Conservation (phyloP, 2,797 vertebrate species). For the Hylomyscus alleni region DNA sequence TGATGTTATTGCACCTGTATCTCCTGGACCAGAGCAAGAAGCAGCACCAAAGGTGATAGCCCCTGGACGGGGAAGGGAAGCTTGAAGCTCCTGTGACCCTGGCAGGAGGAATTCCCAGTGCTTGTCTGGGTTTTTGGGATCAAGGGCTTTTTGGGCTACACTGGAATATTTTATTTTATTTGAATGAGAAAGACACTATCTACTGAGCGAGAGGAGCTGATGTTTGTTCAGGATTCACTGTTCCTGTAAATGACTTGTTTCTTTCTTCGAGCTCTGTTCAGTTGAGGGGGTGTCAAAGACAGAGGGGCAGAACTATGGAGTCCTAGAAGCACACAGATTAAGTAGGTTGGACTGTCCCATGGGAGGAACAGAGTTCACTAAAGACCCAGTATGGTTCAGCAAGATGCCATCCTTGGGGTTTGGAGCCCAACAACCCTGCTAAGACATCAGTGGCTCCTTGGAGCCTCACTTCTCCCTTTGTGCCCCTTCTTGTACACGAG, state of each 20-base stretch:
- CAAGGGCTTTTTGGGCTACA: neutral
- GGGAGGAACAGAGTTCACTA: neutral
- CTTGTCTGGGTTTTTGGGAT: neutral
- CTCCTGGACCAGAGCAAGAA: neutral
- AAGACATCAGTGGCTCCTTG: neutral
- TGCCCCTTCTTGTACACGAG: neutral
- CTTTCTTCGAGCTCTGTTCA: neutral
- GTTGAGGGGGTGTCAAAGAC: neutral
- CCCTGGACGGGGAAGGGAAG: neutral
- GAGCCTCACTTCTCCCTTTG: neutral
- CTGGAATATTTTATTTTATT: neutral
- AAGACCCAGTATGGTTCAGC: neutral
- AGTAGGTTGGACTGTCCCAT: neutral
- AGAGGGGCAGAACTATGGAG: too few species aligned
- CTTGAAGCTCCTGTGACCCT: neutral
- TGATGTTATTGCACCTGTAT: neutral
- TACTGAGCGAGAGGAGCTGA: neutral
- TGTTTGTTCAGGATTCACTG: neutral
- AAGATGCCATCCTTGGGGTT: neutral
- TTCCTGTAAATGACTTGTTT: neutral
- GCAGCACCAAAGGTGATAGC: too few species aligned
- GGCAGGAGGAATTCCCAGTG: neutral
- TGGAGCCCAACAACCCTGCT: neutral
- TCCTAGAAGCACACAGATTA: neutral
- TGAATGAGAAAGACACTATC: neutral